Percentiles rank a stretch among this genome's conserved stretches.
phyloP scores from a whole-genome alignment of 2,888 invertebrate genomes.

The Drosophila parthenogenetica region DNA sequence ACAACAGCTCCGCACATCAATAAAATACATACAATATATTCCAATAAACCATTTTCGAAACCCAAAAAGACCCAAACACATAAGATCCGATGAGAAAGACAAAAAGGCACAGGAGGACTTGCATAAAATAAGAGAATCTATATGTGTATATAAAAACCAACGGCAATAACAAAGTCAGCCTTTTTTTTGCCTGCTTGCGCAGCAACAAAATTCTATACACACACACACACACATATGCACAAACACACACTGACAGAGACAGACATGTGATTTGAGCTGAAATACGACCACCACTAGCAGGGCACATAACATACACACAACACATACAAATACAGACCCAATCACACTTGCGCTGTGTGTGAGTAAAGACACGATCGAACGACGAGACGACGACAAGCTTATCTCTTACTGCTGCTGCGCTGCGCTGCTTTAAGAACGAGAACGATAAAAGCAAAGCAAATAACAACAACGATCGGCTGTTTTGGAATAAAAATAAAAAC shows the following conservation, averaged over 20 bases:
- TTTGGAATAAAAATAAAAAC: constrained; percentile 50
- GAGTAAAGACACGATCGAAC: constrained; percentile 57
- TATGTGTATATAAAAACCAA: constrained; percentile 16
- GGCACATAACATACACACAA: constrained; percentile 34
- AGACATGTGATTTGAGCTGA: constrained; percentile 73
- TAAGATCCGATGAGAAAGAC: not conserved
- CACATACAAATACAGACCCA: constrained; percentile 35
- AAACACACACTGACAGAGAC: constrained; percentile 29
- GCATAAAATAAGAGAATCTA: constrained; percentile 7
- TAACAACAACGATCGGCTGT: constrained; percentile 61
- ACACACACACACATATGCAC: constrained; percentile 16
- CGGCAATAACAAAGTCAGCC: constrained; percentile 56
- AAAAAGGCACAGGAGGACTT: constrained; percentile 38
- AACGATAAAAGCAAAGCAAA: constrained; percentile 79
- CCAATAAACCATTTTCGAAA: constrained; percentile 3
- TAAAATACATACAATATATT: not conserved
- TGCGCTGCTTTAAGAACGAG: constrained; percentile 43
- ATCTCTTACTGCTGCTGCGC: constrained; percentile 55
- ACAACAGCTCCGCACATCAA: constrained; percentile 1
- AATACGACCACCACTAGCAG: constrained; percentile 70
- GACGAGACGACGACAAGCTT: constrained; percentile 62
- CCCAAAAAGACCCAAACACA: no score
- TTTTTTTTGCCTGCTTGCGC: constrained; percentile 59
- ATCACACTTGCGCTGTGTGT: constrained; percentile 35
- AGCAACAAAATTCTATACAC: constrained; percentile 62